Evolutionary conservation across 2,888 invertebrate genomes (phyloP).

Genomic region (Noctuana brunneofusca): DNA sequence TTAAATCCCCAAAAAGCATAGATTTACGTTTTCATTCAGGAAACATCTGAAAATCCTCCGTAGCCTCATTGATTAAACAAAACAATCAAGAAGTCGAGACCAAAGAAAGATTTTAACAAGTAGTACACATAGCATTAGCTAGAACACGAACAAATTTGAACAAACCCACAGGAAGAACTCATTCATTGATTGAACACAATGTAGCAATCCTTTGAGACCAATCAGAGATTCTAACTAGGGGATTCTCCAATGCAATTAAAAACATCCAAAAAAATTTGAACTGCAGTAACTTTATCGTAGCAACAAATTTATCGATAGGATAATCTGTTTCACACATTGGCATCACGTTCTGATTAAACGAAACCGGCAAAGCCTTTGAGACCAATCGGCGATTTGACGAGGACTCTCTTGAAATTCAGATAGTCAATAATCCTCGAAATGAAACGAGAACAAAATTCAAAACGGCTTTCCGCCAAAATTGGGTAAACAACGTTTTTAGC

Average conservation of each 20-base stretch:
- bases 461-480: slow-evolving; percentile 36
- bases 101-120: neutral
- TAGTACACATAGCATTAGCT: neutral
- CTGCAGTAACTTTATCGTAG: neutral
- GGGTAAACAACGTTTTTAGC: slow-evolving; percentile 37
- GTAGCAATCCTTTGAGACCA: slow-evolving; percentile 4
- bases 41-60: neutral
- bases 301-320: neutral
- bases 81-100: neutral
- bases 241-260: neutral
- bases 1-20: neutral
- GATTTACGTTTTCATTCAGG: neutral
- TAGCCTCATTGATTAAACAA: neutral
- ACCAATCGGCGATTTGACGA: neutral
- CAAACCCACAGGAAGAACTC: neutral
- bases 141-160: neutral
- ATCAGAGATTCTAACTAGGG: neutral
- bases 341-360: neutral
- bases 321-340: neutral
- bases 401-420: neutral
- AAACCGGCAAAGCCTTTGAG: neutral
- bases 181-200: neutral
- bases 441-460: slow-evolving; percentile 31
- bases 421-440: neutral
- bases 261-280: neutral